Evolutionary conservation across 1,140 invertebrate species (phyloP).

Genomic region (Rhyacophila brunnea): DNA sequence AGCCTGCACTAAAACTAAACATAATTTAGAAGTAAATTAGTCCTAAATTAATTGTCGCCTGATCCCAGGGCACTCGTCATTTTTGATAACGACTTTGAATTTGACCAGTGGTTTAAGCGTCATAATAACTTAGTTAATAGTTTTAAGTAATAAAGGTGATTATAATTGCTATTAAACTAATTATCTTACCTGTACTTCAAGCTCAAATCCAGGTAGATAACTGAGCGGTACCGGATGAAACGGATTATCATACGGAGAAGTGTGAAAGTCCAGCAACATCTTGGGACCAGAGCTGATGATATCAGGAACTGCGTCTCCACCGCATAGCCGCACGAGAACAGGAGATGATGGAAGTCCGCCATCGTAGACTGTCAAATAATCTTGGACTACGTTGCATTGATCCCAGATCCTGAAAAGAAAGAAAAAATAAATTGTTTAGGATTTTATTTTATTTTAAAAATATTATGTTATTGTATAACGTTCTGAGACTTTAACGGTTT

Average conservation of each 20-base stretch:
- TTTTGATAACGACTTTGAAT: too few species aligned
- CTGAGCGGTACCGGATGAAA: constrained; percentile 76
- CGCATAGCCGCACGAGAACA: constrained; percentile 75
- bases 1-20: too few species aligned
- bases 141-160: neutral
- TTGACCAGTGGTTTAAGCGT: too few species aligned
- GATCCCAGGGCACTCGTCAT: too few species aligned
- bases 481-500: too few species aligned
- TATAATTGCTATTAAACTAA: neutral
- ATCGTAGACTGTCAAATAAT: constrained; percentile 80
- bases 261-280: constrained; percentile 79
- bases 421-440: too few species aligned
- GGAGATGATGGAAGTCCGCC: constrained; percentile 70
- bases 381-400: constrained; percentile 77
- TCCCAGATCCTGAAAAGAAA: constrained; percentile 68
- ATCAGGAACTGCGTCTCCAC: constrained; percentile 78
- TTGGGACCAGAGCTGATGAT: constrained; percentile 76
- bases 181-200: constrained; percentile 71
- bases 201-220: constrained; percentile 76
- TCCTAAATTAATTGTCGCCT: too few species aligned
- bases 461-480: too few species aligned
- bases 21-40: too few species aligned
- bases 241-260: constrained; percentile 77
- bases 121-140: too few species aligned
- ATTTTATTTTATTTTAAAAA: too few species aligned